Percentiles rank a stretch among this genome's conserved stretches.
Conservation (phyloP, 2,797 vertebrate species). For the Eulemur albifrons region DNA sequence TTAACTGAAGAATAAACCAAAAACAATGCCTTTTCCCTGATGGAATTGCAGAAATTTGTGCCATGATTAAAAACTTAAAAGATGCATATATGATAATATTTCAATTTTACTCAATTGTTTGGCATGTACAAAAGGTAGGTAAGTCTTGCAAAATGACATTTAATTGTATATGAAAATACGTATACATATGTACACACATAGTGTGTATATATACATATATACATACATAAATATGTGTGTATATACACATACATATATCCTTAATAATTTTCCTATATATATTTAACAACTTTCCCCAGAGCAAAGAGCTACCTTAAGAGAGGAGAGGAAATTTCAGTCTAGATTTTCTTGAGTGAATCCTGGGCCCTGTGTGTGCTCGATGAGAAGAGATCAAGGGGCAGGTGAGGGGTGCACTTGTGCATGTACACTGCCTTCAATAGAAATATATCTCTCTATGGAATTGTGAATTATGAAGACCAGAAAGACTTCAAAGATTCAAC, state of each 20-base stretch:
- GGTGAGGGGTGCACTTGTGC: not conserved
- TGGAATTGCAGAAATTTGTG: not conserved
- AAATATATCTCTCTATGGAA: not conserved
- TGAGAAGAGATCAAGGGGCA: not conserved
- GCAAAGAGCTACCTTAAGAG: not conserved
- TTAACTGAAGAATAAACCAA: not conserved
- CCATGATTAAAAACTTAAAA: not conserved
- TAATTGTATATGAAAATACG: not conserved
- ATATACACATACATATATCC: not conserved
- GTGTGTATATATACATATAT: not conserved
- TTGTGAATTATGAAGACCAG: slow-evolving; percentile 15
- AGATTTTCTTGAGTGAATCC: not conserved
- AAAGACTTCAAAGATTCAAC: not conserved
- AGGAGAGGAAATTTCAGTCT: not conserved
- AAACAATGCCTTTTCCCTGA: not conserved
- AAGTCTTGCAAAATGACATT: not conserved
- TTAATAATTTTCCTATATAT: not conserved
- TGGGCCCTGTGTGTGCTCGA: not conserved
- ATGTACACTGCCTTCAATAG: not conserved
- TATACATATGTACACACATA: not conserved
- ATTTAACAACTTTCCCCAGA: slow-evolving; percentile 4
- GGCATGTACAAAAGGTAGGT: not conserved
- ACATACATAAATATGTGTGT: too few relatives aligned
- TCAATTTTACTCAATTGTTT: slow-evolving; percentile 14
- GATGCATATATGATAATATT: not conserved